phyloP scores from a whole-genome alignment of 2,113 vertebrate genomes.

The Caracal caracal region DNA sequence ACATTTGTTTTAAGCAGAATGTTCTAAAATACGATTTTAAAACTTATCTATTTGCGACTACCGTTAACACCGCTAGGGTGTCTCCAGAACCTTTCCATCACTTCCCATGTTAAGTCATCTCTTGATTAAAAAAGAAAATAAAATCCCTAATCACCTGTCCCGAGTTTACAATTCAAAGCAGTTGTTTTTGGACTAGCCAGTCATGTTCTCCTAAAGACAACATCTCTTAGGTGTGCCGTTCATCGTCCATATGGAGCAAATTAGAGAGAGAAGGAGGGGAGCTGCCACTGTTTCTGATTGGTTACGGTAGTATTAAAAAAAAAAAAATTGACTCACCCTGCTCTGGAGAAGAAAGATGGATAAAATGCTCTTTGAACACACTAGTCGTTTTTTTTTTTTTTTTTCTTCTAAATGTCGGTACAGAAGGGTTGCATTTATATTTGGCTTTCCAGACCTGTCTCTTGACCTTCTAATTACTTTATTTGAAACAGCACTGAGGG shows the following conservation, averaged over 20 bases:
- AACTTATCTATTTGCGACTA: background rate
- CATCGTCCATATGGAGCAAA: constrained; percentile 82
- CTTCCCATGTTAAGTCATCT: background rate
- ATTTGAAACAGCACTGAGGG: constrained; percentile 91
- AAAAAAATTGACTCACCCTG: constrained; percentile 58
- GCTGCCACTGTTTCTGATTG: constrained; percentile 85
- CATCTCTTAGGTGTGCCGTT: constrained; percentile 50
- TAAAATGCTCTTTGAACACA: constrained; percentile 88
- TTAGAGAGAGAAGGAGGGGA: constrained; percentile 79
- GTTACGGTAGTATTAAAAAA: constrained; percentile 82
- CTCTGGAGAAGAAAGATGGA: constrained; percentile 83
- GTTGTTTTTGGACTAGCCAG: background rate
- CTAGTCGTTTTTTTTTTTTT: constrained; percentile 80
- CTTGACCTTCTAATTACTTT: constrained; percentile 93
- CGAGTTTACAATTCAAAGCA: constrained; percentile 43
- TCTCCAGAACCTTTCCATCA: background rate
- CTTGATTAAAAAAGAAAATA: background rate
- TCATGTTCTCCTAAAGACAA: background rate
- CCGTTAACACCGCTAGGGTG: background rate
- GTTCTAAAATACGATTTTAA: background rate
- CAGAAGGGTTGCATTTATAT: constrained; percentile 89
- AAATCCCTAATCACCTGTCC: constrained; percentile 75
- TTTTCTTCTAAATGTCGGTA: constrained; percentile 76
- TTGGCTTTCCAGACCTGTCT: constrained; percentile 88
- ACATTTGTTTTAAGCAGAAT: background rate